Percentiles rank a stretch among this genome's conserved stretches.
phyloP scores from a whole-genome alignment of 2,888 invertebrate genomes.

The Eupithecia vulgata region DNA sequence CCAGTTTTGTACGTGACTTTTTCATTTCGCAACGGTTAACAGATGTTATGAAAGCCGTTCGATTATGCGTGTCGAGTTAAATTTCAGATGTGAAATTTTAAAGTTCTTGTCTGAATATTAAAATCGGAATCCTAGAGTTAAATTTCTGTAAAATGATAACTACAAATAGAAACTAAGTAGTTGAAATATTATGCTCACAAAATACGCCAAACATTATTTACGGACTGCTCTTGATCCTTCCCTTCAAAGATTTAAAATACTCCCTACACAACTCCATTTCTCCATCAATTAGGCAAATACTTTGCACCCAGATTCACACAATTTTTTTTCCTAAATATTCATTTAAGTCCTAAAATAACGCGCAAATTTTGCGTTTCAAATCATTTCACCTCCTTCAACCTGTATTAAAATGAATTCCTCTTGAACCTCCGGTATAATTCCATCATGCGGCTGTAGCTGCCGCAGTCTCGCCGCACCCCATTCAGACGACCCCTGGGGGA shows the following conservation, averaged over 20 bases:
- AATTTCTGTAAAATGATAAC: neutral
- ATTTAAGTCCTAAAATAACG: neutral
- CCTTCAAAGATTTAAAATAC: neutral
- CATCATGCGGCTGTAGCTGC: slow-evolving; percentile 45
- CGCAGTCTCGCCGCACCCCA: slow-evolving; percentile 47
- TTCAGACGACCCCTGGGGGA: slow-evolving; percentile 49
- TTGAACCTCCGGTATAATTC: slow-evolving; percentile 33
- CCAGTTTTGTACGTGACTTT: slow-evolving; percentile 2
- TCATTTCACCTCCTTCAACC: neutral
- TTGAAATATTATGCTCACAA: neutral
- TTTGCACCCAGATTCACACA: neutral
- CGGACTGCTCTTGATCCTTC: neutral
- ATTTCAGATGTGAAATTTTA: neutral
- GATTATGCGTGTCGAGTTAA: neutral
- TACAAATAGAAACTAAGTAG: neutral
- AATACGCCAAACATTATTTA: neutral
- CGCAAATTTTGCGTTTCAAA: neutral
- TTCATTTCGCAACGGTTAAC: slow-evolving; percentile 3
- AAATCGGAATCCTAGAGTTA: neutral
- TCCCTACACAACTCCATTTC: neutral
- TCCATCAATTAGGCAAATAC: neutral
- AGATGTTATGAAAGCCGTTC: slow-evolving; percentile 13
- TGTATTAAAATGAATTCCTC: slow-evolving; percentile 2
- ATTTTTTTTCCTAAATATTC: neutral
- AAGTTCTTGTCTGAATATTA: neutral